phyloP scores from a whole-genome alignment of 2,797 vertebrate genomes.

The Crax fasciolata region DNA sequence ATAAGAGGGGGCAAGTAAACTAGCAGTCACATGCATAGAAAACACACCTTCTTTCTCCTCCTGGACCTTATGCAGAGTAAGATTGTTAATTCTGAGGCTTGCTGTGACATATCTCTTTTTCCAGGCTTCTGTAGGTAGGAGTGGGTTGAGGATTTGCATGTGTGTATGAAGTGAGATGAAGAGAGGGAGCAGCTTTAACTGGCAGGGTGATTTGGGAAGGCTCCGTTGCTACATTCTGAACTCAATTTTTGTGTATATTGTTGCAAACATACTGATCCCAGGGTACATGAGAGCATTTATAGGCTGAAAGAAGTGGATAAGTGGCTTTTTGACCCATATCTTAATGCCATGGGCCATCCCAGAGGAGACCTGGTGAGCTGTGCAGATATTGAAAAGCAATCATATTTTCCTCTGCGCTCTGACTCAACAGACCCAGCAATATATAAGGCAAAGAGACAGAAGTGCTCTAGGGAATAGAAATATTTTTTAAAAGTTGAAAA shows the following conservation, averaged over 20 bases:
- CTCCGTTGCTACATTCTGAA: background rate
- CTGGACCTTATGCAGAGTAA: background rate
- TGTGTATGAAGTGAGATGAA: background rate
- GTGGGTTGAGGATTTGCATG: fast-evolving
- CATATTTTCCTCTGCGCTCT: background rate
- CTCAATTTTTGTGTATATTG: background rate
- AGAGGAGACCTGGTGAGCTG: background rate
- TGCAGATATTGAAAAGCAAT: background rate
- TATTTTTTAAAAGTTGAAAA: background rate
- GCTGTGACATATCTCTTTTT: background rate
- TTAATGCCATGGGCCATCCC: background rate
- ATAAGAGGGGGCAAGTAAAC: background rate
- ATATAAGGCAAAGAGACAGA: background rate
- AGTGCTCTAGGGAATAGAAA: background rate
- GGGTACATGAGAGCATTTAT: background rate
- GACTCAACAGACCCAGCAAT: background rate
- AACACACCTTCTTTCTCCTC: background rate
- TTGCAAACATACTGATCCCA: background rate
- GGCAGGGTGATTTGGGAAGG: background rate
- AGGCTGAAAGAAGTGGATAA: background rate
- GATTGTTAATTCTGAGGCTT: background rate
- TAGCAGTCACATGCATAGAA: background rate
- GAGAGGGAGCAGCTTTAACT: background rate
- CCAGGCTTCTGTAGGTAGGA: background rate
- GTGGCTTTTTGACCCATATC: background rate